Evolutionary conservation across 2,888 invertebrate genomes (phyloP).

Genomic region (Leptopilina syphax): DNA sequence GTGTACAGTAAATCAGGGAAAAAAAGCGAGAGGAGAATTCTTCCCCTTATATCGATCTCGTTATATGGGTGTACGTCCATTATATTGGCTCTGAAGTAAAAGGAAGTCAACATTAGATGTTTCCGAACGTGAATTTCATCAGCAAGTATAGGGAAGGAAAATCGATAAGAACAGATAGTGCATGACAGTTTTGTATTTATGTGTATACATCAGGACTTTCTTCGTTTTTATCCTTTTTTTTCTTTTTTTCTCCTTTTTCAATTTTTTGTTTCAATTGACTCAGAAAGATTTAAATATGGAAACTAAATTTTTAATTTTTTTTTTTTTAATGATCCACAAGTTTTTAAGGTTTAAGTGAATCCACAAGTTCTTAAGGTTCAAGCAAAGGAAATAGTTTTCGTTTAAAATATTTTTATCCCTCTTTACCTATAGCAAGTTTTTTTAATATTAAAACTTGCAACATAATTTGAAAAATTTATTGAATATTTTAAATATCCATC

Average conservation of each 20-base stretch:
- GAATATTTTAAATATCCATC: too few species aligned
- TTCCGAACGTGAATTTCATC: conserved; percentile 66
- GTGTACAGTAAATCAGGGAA: conserved; percentile 50
- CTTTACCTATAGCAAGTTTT: too few species aligned
- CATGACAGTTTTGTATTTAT: conserved; percentile 27
- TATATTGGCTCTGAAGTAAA: conserved; percentile 69
- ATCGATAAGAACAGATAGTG: conserved; percentile 74
- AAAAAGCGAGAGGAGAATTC: not conserved
- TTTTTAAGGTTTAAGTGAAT: too few species aligned
- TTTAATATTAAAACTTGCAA: too few species aligned
- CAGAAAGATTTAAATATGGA: too few species aligned
- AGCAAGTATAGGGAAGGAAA: conserved; percentile 63
- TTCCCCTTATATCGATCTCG: conserved; percentile 62
- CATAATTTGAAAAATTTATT: too few species aligned
- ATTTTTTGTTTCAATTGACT: too few species aligned
- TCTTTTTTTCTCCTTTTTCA: not conserved
- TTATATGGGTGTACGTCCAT: conserved; percentile 61
- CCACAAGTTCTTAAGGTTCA: too few species aligned
- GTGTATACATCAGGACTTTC: not conserved
- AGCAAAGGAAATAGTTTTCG: too few species aligned
- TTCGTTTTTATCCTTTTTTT: not conserved
- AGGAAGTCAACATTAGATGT: conserved; percentile 61
- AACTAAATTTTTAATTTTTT: too few species aligned
- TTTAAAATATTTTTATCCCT: too few species aligned
- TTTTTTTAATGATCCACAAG: too few species aligned